Evolutionary conservation across 2,113 vertebrate species (phyloP), one percentile per base, ranked within the genome.

Genomic region (Microcebus lehilahytsara): DNA sequence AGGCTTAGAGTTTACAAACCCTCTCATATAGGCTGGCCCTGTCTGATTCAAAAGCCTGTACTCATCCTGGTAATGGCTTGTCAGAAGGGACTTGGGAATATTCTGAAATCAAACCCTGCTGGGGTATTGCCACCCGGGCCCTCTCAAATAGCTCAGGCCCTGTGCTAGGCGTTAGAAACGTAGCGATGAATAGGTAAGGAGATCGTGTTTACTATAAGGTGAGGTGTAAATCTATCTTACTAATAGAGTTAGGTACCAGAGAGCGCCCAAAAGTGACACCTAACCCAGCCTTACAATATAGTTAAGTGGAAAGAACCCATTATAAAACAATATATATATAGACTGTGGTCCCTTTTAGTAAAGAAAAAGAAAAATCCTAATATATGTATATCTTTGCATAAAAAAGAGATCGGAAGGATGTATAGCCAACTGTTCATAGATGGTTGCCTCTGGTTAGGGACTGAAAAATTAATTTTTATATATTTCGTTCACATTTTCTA

Each of bases 101-200:
- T 96, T 97, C 97, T 89, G 97, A 95, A 98, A 94, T 95, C 96
- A 85, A 62, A 96, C 96, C 97, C 97, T 89, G 37, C 66, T 91
- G 74, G 62, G 93, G 86, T 77, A n/a, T 97, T 42, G 9, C 34
- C 58, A 5, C 27, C 19, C 30, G 1, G 17, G n/a, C 14, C 22
- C 30, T 17, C 46, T 84, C 1, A 37, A 12, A 3, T 6, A n/a
- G 4, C 62, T 4, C 49, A 46, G 74, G 20, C 34, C 53, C 60
- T 13, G 30, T 71, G 27, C 6, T 17, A 4, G 64, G 23, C 7
- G 3, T 13, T 20, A 16, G 2, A 42, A 40, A 9, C 6, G 9
- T 1, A 34, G 74, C 37, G 6, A 2, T 19, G 22, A 58, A 14
- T 37, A 6, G 85, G 12, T 30, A 7, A 42, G 67, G 42, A 34